Conservation (phyloP, 1,140 invertebrate genomes). For the Coelopa frigida region DNA sequence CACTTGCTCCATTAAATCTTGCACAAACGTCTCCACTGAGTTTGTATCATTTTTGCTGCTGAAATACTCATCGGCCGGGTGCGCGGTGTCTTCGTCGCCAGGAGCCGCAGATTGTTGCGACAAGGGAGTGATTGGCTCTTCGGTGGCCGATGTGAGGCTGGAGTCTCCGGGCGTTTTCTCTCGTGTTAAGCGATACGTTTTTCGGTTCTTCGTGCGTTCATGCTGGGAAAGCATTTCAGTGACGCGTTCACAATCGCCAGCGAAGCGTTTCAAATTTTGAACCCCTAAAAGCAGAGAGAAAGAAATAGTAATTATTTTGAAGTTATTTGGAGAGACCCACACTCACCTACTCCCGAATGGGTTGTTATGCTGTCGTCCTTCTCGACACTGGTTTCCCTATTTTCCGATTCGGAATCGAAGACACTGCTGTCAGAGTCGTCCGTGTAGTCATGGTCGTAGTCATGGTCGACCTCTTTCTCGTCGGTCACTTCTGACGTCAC, state of each 20-base stretch:
- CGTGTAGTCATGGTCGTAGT: conserved; percentile 31
- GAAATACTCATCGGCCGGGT: conserved; percentile 56
- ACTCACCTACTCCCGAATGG: conserved; percentile 22
- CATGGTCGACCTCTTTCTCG: conserved; percentile 7
- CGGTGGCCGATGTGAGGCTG: conserved; percentile 18
- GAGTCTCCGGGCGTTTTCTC: conserved; percentile 35
- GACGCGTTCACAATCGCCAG: conserved; percentile 37
- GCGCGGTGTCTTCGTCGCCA: conserved; percentile 48
- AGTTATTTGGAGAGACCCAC: conserved; percentile 9
- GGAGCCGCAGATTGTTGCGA: conserved; percentile 21
- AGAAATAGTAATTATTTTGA: background rate
- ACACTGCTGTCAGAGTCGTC: conserved; percentile 40
- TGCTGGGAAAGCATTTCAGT: conserved; percentile 33
- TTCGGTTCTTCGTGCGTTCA: conserved; percentile 39
- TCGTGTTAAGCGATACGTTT: conserved; percentile 33
- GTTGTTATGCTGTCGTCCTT: conserved; percentile 40
- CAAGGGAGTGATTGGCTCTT: conserved; percentile 20
- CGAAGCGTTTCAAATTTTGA: conserved; percentile 38
- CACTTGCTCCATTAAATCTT: conserved; percentile 51
- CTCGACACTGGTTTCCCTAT: conserved; percentile 36
- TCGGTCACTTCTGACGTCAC: conserved; percentile 4
- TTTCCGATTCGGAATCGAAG: conserved; percentile 40
- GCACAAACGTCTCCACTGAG: conserved; percentile 49
- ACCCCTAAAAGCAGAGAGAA: background rate
- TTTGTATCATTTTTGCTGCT: conserved; percentile 26